These are phyloP conservation scores for Drosophila sordidula DNA, from an alignment of 2,888 invertebrate species.

Conservation along the genomic window DNA sequence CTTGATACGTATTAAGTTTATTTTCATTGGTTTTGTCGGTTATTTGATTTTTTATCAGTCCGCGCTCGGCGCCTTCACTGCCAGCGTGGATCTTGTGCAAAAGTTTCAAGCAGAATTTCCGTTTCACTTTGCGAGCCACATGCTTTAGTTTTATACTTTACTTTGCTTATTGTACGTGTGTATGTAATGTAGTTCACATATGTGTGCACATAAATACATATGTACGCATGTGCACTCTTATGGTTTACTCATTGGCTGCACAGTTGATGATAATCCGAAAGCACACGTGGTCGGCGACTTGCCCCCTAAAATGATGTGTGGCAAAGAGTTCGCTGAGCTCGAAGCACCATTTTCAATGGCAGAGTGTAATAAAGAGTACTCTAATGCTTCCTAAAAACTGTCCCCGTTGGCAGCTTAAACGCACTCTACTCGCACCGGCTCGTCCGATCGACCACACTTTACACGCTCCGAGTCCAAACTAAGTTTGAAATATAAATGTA, in stretches of 20 bases:
- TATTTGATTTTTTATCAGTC: constrained; percentile 41
- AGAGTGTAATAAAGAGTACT: not conserved
- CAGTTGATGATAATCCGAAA: constrained; percentile 18
- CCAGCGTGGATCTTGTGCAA: constrained; percentile 67
- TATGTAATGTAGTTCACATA: constrained; percentile 5
- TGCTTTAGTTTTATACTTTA: constrained; percentile 50
- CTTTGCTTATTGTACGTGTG: constrained; percentile 16
- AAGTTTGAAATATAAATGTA: constrained; percentile 53
- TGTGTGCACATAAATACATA: constrained; percentile 3
- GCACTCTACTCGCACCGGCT: not conserved
- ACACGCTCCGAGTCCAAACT: constrained; percentile 61
- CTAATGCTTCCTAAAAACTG: not conserved
- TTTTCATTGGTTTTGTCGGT: constrained; percentile 21
- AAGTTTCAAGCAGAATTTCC: constrained; percentile 54
- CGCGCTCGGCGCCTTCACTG: constrained; percentile 33
- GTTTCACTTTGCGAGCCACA: constrained; percentile 54
- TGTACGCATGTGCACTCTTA: constrained; percentile 4
- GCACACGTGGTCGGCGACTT: constrained; percentile 49
- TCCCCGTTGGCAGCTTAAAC: constrained; percentile 7
- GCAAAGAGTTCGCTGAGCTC: constrained; percentile 27
- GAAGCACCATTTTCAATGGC: constrained; percentile 17
- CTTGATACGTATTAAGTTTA: not conserved
- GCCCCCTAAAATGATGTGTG: not conserved
- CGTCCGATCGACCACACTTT: constrained; percentile 48
- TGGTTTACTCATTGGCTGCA: constrained; percentile 1